Conservation (phyloP, 1,140 invertebrate genomes). For the Drosophila tsacasi region DNA sequence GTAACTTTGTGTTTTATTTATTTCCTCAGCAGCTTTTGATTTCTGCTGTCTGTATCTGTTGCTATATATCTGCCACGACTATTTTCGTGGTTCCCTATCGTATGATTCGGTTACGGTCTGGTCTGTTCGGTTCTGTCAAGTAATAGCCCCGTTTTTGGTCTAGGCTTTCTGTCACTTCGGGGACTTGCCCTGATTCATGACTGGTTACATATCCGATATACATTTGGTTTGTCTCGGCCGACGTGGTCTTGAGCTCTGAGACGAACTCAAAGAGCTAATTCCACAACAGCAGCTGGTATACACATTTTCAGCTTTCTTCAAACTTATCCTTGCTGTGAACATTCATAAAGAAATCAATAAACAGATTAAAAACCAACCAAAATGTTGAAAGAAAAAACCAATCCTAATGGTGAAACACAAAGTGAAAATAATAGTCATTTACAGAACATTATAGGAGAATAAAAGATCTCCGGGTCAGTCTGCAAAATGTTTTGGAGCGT, state of each 20-base stretch:
- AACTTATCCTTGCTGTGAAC: constrained; percentile 31
- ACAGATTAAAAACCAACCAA: background rate
- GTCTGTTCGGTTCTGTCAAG: constrained; percentile 29
- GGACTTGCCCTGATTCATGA: background rate
- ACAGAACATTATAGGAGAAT: constrained; percentile 21
- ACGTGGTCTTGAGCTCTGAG: constrained; percentile 13
- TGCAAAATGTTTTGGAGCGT: constrained; percentile 52
- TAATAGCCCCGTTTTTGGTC: constrained; percentile 60
- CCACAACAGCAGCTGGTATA: constrained; percentile 63
- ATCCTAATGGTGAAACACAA: constrained; percentile 8
- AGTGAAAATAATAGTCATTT: constrained; percentile 12
- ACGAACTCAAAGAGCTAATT: constrained; percentile 22
- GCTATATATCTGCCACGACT: constrained; percentile 29
- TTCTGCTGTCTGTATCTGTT: constrained; percentile 24
- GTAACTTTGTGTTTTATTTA: constrained; percentile 61
- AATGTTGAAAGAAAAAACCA: constrained; percentile 10
- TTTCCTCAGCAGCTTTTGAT: constrained; percentile 36
- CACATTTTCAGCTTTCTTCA: constrained; percentile 23
- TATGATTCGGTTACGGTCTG: constrained; percentile 42
- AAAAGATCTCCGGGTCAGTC: constrained; percentile 15
- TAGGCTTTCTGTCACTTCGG: constrained; percentile 48
- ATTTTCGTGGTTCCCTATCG: constrained; percentile 2
- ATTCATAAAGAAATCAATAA: constrained; percentile 55
- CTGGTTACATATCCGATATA: constrained; percentile 15
- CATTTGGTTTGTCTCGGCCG: constrained; percentile 29